Percentiles rank a stretch among this genome's conserved stretches.
phyloP scores from a whole-genome alignment of 2,888 invertebrate species.

The Chouioia cunea region DNA sequence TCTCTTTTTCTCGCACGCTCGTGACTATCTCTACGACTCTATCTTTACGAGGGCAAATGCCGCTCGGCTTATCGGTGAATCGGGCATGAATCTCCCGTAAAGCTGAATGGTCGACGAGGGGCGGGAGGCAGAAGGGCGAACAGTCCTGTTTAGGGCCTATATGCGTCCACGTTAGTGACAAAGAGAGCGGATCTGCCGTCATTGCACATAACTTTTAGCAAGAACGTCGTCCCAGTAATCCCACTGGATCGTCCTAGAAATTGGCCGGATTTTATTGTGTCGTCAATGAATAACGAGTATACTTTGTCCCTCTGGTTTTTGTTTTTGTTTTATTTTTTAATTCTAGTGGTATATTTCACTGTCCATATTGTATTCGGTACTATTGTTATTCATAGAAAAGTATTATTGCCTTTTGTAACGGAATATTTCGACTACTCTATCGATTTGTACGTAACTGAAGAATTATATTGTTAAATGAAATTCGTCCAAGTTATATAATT shows the following conservation, averaged over 20 bases:
- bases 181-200: neutral
- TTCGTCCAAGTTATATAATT: too few species aligned
- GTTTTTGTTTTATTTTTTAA: too few species aligned
- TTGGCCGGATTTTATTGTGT: constrained; percentile 25
- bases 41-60: constrained; percentile 59
- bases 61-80: constrained; percentile 50
- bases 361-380: too few species aligned
- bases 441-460: too few species aligned
- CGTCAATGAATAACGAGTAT: constrained; percentile 19
- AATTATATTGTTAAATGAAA: too few species aligned
- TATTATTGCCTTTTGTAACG: too few species aligned
- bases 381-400: too few species aligned
- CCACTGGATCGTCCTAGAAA: constrained; percentile 10
- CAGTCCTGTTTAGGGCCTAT: constrained; percentile 3
- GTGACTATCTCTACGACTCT: constrained; percentile 49
- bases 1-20: neutral
- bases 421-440: too few species aligned
- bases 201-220: constrained; percentile 12
- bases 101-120: constrained; percentile 47
- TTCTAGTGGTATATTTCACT: too few species aligned
- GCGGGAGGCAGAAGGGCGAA: neutral
- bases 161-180: neutral
- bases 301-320: neutral
- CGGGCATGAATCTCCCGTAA: constrained; percentile 59
- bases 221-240: constrained; percentile 13